These are phyloP conservation scores for Philotrypesis tridentata DNA, from an alignment of 1,140 invertebrate genomes.

Conservation along the genomic window DNA sequence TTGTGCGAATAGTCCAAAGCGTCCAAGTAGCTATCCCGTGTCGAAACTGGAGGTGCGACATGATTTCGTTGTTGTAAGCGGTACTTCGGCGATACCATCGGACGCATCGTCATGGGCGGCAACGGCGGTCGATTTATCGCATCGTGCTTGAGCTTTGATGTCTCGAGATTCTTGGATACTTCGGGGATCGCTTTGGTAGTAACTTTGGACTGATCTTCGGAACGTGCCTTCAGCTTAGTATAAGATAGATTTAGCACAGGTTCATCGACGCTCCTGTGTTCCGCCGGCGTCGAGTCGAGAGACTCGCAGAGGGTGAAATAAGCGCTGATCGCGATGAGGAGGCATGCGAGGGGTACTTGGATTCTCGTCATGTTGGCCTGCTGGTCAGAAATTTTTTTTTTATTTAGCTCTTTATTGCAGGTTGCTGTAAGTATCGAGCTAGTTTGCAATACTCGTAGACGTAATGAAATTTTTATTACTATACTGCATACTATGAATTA, in stretches of 20 bases:
- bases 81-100: neutral
- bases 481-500: too few species aligned
- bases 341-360: neutral
- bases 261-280: neutral
- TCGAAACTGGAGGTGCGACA: neutral
- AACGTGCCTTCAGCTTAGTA: conserved; percentile 53
- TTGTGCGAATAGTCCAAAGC: conserved; percentile 70
- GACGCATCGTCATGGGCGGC: neutral
- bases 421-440: too few species aligned
- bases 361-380: neutral
- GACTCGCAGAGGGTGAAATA: neutral
- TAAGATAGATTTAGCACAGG: conserved; percentile 11
- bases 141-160: conserved; percentile 7
- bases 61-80: neutral
- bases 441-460: too few species aligned
- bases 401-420: neutral
- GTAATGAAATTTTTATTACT: too few species aligned
- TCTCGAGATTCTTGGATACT: neutral
- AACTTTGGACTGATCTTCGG: neutral
- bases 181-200: neutral
- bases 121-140: neutral
- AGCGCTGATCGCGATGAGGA: neutral
- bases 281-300: neutral
- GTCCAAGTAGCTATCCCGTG: conserved; percentile 70
- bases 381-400: neutral